phyloP scores from a whole-genome alignment of 1,140 invertebrate species.

The Pteromalus puparum region DNA sequence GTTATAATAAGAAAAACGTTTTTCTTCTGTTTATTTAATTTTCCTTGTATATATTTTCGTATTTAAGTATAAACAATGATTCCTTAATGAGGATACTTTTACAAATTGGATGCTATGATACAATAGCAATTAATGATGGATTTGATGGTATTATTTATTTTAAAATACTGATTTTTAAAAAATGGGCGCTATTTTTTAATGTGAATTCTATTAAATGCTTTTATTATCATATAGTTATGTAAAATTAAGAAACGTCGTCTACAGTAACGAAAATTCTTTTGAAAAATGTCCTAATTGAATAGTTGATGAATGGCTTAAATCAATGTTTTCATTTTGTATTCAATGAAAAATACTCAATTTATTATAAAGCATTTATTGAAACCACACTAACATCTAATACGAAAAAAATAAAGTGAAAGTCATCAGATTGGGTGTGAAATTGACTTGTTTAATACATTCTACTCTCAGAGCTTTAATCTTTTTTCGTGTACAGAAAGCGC shows the following conservation, averaged over 20 bases:
- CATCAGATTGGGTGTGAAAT: too few relatives aligned
- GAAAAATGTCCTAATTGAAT: too few relatives aligned
- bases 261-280: too few relatives aligned
- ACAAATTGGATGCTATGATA: conserved; percentile 15
- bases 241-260: not conserved
- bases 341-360: too few relatives aligned
- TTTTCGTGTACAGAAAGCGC: not conserved
- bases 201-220: not conserved
- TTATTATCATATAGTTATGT: not conserved
- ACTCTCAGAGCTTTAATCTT: not conserved
- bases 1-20: conserved; percentile 41
- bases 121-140: not conserved
- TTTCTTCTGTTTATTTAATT: conserved; percentile 16
- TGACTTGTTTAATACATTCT: too few relatives aligned
- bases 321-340: too few relatives aligned
- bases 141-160: not conserved
- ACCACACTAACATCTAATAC: too few relatives aligned
- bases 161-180: not conserved
- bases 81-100: not conserved
- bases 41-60: conserved; percentile 31
- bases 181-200: not conserved
- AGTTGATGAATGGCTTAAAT: too few relatives aligned
- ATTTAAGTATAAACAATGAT: conserved; percentile 24
- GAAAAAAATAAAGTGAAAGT: too few relatives aligned
- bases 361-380: too few relatives aligned